These are phyloP conservation scores for Okapia johnstoni DNA, from an alignment of 2,113 vertebrate genomes.

Conservation along the genomic window DNA sequence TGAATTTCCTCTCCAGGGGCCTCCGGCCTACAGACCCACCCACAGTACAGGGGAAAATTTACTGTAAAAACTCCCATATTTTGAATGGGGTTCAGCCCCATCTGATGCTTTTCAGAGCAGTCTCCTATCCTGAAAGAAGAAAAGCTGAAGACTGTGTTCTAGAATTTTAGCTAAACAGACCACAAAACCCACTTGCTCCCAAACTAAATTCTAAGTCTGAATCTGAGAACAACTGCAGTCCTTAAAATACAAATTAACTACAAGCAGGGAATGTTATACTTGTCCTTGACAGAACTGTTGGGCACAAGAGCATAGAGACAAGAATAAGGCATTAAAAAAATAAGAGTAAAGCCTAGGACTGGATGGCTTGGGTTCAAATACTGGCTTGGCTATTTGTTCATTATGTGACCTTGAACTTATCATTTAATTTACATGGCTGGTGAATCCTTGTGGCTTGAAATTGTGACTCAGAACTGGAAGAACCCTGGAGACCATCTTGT, in stretches of 20 bases:
- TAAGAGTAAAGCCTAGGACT: neutral
- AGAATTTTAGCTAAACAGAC: constrained; percentile 54
- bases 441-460: neutral
- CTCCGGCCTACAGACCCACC: neutral
- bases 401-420: neutral
- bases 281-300: constrained; percentile 1
- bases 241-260: constrained; percentile 35
- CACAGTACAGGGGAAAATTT: neutral
- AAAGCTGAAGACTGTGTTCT: constrained; percentile 38
- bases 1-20: neutral
- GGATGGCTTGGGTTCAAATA: neutral
- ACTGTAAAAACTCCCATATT: neutral
- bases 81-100: neutral
- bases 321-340: neutral
- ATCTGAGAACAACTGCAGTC: constrained; percentile 15
- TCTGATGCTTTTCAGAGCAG: constrained; percentile 9
- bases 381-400: neutral
- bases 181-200: constrained; percentile 46
- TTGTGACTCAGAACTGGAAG: neutral
- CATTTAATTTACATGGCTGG: neutral
- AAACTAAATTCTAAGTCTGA: constrained; percentile 58
- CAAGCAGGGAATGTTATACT: neutral
- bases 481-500: neutral
- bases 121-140: neutral
- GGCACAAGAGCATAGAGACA: neutral